phyloP scores from a whole-genome alignment of 64 coral and sea anemone genomes.

The Porites australiensis region DNA sequence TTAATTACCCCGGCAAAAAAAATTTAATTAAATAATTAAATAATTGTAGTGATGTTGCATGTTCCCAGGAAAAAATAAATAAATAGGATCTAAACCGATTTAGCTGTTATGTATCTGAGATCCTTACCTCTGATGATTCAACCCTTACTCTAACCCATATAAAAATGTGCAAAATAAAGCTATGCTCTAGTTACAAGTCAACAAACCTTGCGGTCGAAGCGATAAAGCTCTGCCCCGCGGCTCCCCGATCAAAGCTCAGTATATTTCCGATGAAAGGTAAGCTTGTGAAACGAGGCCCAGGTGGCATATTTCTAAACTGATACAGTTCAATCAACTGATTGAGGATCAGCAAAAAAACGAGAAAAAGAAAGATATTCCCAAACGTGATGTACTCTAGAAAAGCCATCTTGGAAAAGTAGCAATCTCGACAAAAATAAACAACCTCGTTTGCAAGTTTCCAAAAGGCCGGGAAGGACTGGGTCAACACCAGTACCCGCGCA shows the following conservation, averaged over 20 bases:
- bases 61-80: too few species aligned
- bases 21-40: too few species aligned
- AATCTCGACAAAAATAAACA: too few species aligned
- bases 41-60: too few species aligned
- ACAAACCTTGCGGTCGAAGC: slow-evolving; percentile 17
- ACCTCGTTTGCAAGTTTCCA: not conserved
- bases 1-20: too few species aligned
- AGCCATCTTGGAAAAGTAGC: not conserved
- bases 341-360: not conserved
- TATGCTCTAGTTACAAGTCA: not conserved
- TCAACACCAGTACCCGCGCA: not conserved
- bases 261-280: slow-evolving; percentile 40
- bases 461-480: not conserved
- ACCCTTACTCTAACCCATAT: too few species aligned
- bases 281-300: slow-evolving; percentile 30
- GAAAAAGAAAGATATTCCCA: slow-evolving; percentile 5
- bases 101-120: too few species aligned
- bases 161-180: too few species aligned
- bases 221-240: slow-evolving; percentile 1
- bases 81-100: too few species aligned
- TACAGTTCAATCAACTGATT: slow-evolving; percentile 35
- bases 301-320: slow-evolving; percentile 34
- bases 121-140: too few species aligned
- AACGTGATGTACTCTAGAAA: not conserved
- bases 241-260: slow-evolving; percentile 20